Base-by-base conservation (phyloP, 2,113 vertebrate species). In the Erythrocercus mccallii region DNA sequence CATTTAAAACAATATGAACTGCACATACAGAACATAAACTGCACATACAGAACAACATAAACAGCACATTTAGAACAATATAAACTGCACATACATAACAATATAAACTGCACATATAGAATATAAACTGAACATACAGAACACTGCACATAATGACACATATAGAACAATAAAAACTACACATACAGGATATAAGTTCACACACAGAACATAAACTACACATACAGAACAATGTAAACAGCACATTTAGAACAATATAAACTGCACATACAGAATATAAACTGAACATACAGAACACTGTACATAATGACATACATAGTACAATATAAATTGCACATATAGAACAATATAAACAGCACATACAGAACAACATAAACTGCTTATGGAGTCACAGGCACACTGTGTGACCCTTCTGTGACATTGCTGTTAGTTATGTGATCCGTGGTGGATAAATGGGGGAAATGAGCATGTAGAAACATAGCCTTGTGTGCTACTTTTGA, bases 401-500 rank as follows among this genome's bases (percentile, higher is more conserved):
- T 31, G 25, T 58, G 15, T 86, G 90, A 92, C 86, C 38, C 44
- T 88, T 72, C 74, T 72, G 69, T 80, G 62, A 28, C 79, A 65
- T 76, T 37, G 22, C 24, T 96, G 86, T 64, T 42, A 79, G 45
- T 85, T 82, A 82, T 45, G 21, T 62, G n/a, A 74, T 51, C 60
- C 56, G 3, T 81, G 38, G 37, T 60, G 48, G 38, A 0, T 44
- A 13, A 91, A 88, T n/a, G 74, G 76, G n/a, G 40, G 31, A 78
- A 94, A 84, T 77, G 3, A 80, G 73, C 72, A 20, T 56, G n/a
- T 19, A 87, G 24, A 60, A 56, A 27, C 2, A 9, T 24, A 33
- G 82, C 74, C 65, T 94, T 90, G 66, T 78, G 66, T 89, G 79
- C 53, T 48, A 18, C 68, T 65, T 93, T 69, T 88, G 77, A 77